Evolutionary conservation across 2,888 invertebrate genomes (phyloP), one percentile per base, ranked within the genome.

Genomic region (Aphrophora alni): DNA sequence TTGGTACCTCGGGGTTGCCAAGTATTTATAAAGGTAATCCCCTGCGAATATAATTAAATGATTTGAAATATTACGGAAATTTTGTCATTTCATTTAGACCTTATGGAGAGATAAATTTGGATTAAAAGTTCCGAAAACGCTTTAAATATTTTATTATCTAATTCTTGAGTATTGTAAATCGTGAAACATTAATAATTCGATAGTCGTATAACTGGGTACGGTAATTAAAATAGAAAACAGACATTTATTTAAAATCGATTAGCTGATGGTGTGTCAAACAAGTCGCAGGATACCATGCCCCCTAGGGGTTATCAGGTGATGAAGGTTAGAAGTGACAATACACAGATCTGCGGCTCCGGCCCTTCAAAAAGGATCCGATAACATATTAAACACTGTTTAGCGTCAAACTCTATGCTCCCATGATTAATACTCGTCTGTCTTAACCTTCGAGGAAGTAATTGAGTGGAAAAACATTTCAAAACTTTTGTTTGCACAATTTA

Each of bases 211-310:
- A 59, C 59, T 21, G 1, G 1, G 59, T 21, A 21, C 59, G 21
- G 59, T 21, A 59, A 59, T 59, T 59, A 59, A 59, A 59, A 59
- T 14, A 21, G n/a, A 21, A 59, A 59, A 21, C 44, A 21, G 59
- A 59, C 59, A 21, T 59, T 59, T 59, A 59, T 59, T 59, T 59
- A 59, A 21, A 59, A 59, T n/a, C 59, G 59, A 59, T 59, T 59
- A 59, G 59, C 59, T 59, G 59, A 59, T 59, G 59, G 59, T 59
- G 59, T 59, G 59, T 59, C 59, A 59, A 59, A 59, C 59, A 59
- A 44, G 44, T 14, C 21, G 59, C 59, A 21, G 59, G 59, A 59
- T 59, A 5, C 59, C 59, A 14, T 14, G 59, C 21, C 59, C 59
- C 21, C 2, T 4, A 14, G 44, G 44, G 59, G 59, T 59, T 59